Base-by-base conservation (phyloP, 2,888 invertebrate species). In the Cistogaster globosa region DNA sequence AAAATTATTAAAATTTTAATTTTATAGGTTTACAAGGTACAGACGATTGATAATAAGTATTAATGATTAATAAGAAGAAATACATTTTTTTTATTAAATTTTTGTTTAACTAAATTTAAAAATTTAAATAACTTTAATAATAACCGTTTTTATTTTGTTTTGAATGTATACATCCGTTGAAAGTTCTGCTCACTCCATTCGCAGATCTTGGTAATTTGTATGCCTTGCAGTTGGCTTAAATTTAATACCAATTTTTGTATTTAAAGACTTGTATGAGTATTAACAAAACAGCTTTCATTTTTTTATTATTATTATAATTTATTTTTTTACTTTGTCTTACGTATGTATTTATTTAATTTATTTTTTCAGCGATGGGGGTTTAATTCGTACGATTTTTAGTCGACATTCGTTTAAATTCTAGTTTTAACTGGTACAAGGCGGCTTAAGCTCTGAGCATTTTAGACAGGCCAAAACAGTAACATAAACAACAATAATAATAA, bases 261-360 rank as follows among this genome's bases (percentile, higher is more conserved):
- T 45, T 45, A 32, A 69, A 78, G 62, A 53, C 62, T 32, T 69
- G 77, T 78, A 69, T 48, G 69, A 53, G 60, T 69, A 45, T 78
- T 69, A 69, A 81, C 32, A 32, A 81, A 84, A 82, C 85, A 81
- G 82, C 85, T 85, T 85, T 85, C 82, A 84, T 85, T 81, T 78
- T 76, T 84, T 74, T 36, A 14, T 53, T 65, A 48, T 68, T 51
- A 53, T 69, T 69, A 62, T 26, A 26, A 26, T 32, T 32, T 32
- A 32, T 32, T 7, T 32, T 68, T 62, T 57, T 26, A 71, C 38
- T 72, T 58, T 72, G 48, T 72, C 22, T 79, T 63, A 71, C 8
- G 72, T 63, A 71, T 60, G 53, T 71, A 48, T 62, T 26, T 71
- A 58, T 77, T 68, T 78, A 57, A 42, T 42, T 42, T 12, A 12